Base-by-base conservation (phyloP, 2,888 invertebrate species). In the Aelia acuminata region DNA sequence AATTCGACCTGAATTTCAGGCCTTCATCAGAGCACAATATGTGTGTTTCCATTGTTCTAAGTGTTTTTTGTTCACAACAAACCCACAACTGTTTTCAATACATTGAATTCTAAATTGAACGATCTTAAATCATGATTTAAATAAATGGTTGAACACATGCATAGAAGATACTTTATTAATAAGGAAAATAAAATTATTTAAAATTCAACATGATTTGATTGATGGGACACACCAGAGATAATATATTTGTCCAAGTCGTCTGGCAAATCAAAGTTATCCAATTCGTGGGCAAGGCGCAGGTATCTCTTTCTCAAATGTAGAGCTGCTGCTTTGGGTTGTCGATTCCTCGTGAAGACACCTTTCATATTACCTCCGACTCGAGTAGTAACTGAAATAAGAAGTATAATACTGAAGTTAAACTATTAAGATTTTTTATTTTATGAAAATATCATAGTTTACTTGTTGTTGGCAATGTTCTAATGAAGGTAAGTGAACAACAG, bases 291-390 rank as follows among this genome's bases (percentile, higher is more conserved):
- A 43, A 96, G 92, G 48, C 94, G 93, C 91, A 89, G 95, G 92
- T 98, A 98, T 39, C 98, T 94, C 91, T 94, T 94, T 43, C 98
- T 94, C 47, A 99, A 93, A 88, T 96, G 94, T 92, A 97, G 96
- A 22, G 98, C 98, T 0, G 96, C 94, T 89, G 96, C 95, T 92
- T 99, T 99, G 0, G 99, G 98, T 92, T 99, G 97, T 10, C 99
- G 94, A 85, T 95, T 94, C 50, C 99, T 94, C 0, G 98, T 98
- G 92, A 99, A 97, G 87, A 98, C 94, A 26, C 97, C 97, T 92
- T 98, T 98, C 92, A 95, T 96, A 92, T 97, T 98, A 31, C 97
- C 97, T 1, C 96, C 96, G n/a, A 96, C 97, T 91, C 97, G 94
- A 0, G 94, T 96, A 90, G 94, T 94, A 13, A 95, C 97, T 97